These are phyloP conservation scores for Crepidodera aurea DNA, from an alignment of 2,888 invertebrate species.

Conservation along the genomic window DNA sequence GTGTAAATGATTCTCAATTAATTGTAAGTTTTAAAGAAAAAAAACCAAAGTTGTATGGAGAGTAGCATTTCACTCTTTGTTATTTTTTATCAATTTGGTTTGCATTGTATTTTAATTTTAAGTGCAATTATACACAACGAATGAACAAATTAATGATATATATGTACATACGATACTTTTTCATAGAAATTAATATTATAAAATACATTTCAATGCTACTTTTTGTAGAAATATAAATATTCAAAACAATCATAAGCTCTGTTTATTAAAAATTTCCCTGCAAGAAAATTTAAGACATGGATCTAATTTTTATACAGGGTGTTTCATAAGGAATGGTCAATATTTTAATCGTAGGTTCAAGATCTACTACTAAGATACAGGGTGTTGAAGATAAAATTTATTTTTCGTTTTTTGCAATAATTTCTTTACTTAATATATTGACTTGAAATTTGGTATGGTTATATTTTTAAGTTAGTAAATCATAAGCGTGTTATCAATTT, in stretches of 20 bases:
- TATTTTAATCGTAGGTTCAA: no score
- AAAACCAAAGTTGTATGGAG: slow-evolving; percentile 38
- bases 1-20: slow-evolving; percentile 15
- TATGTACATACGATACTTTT: slow-evolving; percentile 42
- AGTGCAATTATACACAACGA: slow-evolving; percentile 34
- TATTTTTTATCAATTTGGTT: slow-evolving; percentile 28
- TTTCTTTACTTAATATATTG: no score
- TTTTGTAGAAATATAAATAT: slow-evolving; percentile 49
- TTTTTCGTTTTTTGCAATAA: no score
- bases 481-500: no score
- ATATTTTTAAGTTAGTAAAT: no score
- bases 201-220: slow-evolving; percentile 44
- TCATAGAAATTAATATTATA: slow-evolving; percentile 45
- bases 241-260: slow-evolving; percentile 25
- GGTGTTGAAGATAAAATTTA: no score
- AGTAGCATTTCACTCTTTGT: slow-evolving; percentile 14
- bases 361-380: no score
- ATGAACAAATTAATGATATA: slow-evolving; percentile 26
- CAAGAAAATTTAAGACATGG: no score
- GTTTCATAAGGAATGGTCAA: no score
- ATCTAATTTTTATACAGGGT: no score
- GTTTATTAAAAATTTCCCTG: slow-evolving; percentile 5
- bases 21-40: slow-evolving; percentile 7
- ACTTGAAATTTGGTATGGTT: no score
- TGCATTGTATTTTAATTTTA: slow-evolving; percentile 26